Base-by-base conservation (phyloP, 2,113 vertebrate genomes). In the Platichthys flesus region DNA sequence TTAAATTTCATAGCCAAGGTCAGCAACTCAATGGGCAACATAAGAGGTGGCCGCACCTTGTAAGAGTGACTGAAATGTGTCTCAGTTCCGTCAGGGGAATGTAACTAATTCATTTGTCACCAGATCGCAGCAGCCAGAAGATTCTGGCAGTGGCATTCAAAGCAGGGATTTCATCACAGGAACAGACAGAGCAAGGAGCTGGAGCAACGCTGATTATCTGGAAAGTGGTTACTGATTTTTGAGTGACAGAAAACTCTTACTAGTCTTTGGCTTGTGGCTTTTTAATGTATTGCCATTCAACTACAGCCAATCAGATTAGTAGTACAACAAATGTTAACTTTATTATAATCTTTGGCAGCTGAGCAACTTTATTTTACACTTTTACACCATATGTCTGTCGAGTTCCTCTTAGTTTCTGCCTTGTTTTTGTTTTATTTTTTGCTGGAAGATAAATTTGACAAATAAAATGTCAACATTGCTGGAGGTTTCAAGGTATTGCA, bases 101-200 rank as follows among this genome's bases (percentile, higher is more conserved):
- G 71, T 59, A 82, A 69, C 79, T 84, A 78, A 86, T 86, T 78
- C 65, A 86, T 90, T 85, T 78, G 78, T 78, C 81, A 80, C 63
- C 64, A 57, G 82, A 80, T 79, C 79, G 76, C 63, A 75, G 59
- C 16, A 60, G 74, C 55, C 59, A 67, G 55, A 67, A 52, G 57
- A 76, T 73, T 80, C 64, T 58, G 71, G 52, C 61, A 55, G n/a
- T 61, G 66, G 70, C 65, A 73, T 84, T 67, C 68, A 84, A 24
- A 45, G 56, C 63, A 65, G n/a, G 12, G 18, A 67, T 59, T 77
- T 49, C 70, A 28, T 72, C 28, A 79, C n/a, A 71, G 45, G 16
- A 16, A 6, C 40, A 13, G 40, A 49, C 16, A 6, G 16, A 49
- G 16, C 16, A 49, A 73, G 62, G 31, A 64, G 6, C n/a, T 24